Evolutionary conservation across 2,888 invertebrate genomes (phyloP).

Genomic region (Agrotis puta): DNA sequence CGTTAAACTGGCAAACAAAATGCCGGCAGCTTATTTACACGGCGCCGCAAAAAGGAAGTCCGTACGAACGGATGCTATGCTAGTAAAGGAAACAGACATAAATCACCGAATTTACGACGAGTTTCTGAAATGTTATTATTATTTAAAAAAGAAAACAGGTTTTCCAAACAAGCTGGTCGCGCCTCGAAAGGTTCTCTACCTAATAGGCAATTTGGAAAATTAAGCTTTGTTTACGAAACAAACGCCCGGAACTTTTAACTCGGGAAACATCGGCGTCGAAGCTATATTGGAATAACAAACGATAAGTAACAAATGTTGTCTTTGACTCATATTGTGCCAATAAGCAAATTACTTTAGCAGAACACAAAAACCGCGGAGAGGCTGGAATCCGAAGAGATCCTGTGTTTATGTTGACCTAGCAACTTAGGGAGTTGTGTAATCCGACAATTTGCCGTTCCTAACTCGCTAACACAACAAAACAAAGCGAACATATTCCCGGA

Average conservation of each 20-base stretch:
- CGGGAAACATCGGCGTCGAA: constrained; percentile 71
- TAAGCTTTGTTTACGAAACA: constrained; percentile 76
- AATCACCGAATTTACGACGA: constrained; percentile 86
- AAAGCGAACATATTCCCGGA: constrained; percentile 87
- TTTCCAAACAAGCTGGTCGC: constrained; percentile 71
- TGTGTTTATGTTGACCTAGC: constrained; percentile 84
- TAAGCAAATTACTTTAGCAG: constrained; percentile 78
- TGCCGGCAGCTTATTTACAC: constrained; percentile 85
- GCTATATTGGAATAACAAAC: constrained; percentile 74
- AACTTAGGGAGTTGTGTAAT: constrained; percentile 89
- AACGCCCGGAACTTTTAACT: constrained; percentile 73
- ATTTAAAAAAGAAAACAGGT: constrained; percentile 80
- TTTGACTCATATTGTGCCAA: constrained; percentile 78
- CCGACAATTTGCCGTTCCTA: constrained; percentile 88
- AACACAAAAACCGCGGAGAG: constrained; percentile 78
- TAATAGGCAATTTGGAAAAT: constrained; percentile 79
- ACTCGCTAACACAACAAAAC: constrained; percentile 90
- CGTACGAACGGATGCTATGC: constrained; percentile 81
- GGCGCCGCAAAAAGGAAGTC: constrained; percentile 84
- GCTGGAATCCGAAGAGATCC: constrained; percentile 82
- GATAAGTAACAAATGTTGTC: constrained; percentile 72
- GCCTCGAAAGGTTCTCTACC: constrained; percentile 71
- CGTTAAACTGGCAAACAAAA: constrained; percentile 85
- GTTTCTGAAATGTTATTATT: constrained; percentile 83
- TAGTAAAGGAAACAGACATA: constrained; percentile 83